These are phyloP conservation scores for Eulemur rufifrons DNA, from an alignment of 2,113 vertebrate species.

Conservation along the genomic window DNA sequence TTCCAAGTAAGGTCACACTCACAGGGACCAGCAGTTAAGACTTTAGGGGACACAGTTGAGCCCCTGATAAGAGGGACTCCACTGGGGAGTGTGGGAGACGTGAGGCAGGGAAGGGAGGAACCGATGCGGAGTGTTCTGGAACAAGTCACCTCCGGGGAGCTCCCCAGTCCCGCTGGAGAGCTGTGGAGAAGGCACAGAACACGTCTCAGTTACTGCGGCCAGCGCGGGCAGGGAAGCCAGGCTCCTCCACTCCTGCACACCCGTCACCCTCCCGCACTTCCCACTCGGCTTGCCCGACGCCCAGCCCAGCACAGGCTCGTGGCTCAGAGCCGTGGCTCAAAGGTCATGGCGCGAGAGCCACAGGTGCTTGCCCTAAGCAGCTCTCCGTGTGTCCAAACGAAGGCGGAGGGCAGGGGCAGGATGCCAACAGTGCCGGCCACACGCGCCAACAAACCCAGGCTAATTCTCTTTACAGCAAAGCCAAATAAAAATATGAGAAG, in stretches of 20 bases:
- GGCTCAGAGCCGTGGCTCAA: neutral
- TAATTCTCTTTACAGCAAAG: neutral
- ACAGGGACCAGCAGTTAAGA: neutral
- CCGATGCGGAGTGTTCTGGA: neutral
- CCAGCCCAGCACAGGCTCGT: neutral
- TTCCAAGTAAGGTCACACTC: neutral
- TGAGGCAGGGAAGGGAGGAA: neutral
- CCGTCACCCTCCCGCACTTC: neutral
- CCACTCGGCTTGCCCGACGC: neutral
- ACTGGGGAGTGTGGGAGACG: too few relatives aligned
- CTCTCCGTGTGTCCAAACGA: neutral
- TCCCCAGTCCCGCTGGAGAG: too few relatives aligned
- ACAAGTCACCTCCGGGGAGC: neutral
- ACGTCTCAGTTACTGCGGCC: neutral
- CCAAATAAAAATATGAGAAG: neutral
- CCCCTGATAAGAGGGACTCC: neutral
- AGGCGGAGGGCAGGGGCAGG: neutral
- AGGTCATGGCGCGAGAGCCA: neutral
- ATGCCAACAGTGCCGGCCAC: neutral
- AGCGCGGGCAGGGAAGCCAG: neutral
- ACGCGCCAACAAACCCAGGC: neutral
- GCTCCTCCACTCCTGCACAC: neutral
- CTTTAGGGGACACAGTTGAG: neutral
- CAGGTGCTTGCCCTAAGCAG: neutral
- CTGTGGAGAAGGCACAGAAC: neutral